Conservation (phyloP, 2,113 vertebrate species). For the Pristiophorus japonicus region DNA sequence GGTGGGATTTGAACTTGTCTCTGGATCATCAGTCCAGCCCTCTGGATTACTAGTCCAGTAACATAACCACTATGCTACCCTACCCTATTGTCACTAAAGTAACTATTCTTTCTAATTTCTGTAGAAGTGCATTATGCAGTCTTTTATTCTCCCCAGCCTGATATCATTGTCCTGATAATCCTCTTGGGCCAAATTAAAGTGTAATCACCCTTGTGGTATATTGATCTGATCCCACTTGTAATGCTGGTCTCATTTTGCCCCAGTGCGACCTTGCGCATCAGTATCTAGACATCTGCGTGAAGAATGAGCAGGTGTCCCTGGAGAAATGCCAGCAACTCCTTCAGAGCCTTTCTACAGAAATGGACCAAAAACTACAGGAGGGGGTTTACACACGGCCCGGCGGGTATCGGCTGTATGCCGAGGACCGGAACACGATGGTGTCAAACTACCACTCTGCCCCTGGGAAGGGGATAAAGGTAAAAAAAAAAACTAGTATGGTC, state of each 20-base stretch:
- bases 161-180: too few relatives aligned
- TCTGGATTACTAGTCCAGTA: too few relatives aligned
- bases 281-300: conserved; percentile 35
- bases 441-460: not conserved
- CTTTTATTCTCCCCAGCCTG: not conserved
- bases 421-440: conserved; percentile 30
- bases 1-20: too few relatives aligned
- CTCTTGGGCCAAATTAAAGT: too few relatives aligned
- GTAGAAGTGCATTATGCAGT: not conserved
- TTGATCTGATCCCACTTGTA: not conserved
- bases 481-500: too few relatives aligned
- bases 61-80: too few relatives aligned
- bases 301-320: conserved; percentile 42
- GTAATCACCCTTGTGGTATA: not conserved
- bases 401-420: not conserved
- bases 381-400: conserved; percentile 22
- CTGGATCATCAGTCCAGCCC: too few relatives aligned
- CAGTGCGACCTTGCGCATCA: conserved; percentile 42
- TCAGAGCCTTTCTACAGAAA: conserved; percentile 40
- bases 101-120: not conserved
- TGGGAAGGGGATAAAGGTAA: conserved; percentile 39
- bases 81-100: too few relatives aligned
- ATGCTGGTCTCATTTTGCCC: conserved; percentile 32
- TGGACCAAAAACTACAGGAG: conserved; percentile 38
- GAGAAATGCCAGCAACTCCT: conserved; percentile 43